phyloP scores from a whole-genome alignment of 92 coral and sea anemone species.

The Epizoanthus rinbou region DNA sequence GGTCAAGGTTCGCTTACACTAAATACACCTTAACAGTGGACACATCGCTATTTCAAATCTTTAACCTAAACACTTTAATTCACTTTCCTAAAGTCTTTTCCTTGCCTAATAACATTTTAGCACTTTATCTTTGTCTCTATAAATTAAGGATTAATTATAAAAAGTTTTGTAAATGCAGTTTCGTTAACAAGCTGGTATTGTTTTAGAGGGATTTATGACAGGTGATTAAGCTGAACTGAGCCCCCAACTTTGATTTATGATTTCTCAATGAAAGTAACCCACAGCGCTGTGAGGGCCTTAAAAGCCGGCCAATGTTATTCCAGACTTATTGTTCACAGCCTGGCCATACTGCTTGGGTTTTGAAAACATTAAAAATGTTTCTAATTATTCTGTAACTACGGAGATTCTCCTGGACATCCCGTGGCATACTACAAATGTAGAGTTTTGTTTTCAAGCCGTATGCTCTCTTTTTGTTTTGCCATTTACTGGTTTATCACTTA shows the following conservation, averaged over 20 bases:
- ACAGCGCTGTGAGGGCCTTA: slow-evolving; percentile 29
- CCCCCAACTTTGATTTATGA: slow-evolving; percentile 52
- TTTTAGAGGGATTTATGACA: slow-evolving; percentile 25
- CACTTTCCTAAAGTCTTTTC: background rate
- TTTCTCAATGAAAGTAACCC: slow-evolving; percentile 34
- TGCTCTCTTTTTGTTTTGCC: background rate
- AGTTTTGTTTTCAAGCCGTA: background rate
- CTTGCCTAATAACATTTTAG: background rate
- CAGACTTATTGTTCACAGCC: slow-evolving; percentile 33
- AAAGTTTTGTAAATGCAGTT: slow-evolving; percentile 12
- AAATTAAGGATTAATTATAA: background rate
- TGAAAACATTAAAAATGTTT: slow-evolving; percentile 16
- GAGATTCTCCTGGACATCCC: background rate
- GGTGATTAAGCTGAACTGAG: slow-evolving; percentile 32
- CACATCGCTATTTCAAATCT: background rate
- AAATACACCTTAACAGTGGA: background rate
- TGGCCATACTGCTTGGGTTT: slow-evolving; percentile 26
- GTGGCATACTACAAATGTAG: background rate
- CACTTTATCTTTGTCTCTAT: background rate
- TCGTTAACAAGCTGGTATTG: slow-evolving; percentile 37
- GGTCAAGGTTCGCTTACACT: slow-evolving; percentile 29
- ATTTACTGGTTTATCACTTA: background rate
- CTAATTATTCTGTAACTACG: background rate
- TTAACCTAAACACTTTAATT: background rate
- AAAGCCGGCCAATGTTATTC: slow-evolving; percentile 24